These are phyloP conservation scores for Pachyuromys duprasi DNA, from an alignment of 2,797 vertebrate genomes.

Conservation along the genomic window DNA sequence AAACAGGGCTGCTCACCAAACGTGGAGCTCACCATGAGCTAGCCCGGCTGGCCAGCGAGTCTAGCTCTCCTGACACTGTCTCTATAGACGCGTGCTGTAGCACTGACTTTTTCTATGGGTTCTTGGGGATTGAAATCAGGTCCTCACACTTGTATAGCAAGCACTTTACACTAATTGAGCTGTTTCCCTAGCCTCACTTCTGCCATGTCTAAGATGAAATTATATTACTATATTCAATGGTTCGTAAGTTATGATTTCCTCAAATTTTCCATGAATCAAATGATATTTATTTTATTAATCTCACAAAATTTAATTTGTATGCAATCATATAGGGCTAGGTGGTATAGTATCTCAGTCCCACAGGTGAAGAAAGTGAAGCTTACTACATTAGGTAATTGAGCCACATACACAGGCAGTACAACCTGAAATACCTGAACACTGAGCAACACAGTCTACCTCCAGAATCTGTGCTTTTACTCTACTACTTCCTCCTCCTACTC, in stretches of 20 bases:
- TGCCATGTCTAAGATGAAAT: conserved; percentile 32
- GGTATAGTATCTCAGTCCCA: not conserved
- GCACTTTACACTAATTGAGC: not conserved
- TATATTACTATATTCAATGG: not conserved
- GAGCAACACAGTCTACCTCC: not conserved
- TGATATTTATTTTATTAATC: conserved; percentile 27
- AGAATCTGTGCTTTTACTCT: not conserved
- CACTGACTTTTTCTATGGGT: not conserved
- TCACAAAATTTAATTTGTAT: conserved; percentile 44
- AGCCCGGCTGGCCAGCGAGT: not conserved
- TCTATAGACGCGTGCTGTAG: too few relatives aligned
- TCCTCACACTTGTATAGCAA: not conserved
- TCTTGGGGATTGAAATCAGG: not conserved
- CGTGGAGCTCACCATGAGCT: not conserved
- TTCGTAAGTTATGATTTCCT: conserved; percentile 51
- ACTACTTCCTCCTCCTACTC: not conserved
- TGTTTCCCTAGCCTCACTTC: not conserved
- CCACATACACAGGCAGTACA: not conserved
- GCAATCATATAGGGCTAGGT: not conserved
- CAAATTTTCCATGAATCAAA: conserved; percentile 31
- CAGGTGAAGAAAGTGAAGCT: not conserved
- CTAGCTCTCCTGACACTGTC: not conserved
- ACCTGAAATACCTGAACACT: not conserved
- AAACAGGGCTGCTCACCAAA: too few relatives aligned
- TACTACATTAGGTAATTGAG: not conserved